Conservation (phyloP, 2,113 vertebrate species). For the Myotis brandtii region DNA sequence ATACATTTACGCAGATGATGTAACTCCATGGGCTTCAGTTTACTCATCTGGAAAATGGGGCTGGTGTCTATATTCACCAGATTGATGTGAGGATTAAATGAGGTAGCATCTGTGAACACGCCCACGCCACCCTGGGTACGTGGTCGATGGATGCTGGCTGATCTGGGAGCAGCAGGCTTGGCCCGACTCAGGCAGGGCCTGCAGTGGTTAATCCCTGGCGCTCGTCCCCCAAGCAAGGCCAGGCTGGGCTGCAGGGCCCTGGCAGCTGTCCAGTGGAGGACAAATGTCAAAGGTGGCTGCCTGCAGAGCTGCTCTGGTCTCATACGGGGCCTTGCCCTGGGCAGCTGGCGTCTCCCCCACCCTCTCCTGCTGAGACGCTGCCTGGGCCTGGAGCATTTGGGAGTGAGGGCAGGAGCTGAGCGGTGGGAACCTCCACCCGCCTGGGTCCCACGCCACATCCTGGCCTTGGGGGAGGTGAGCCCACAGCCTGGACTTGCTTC, state of each 20-base stretch:
- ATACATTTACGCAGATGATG: background rate
- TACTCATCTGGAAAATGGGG: background rate
- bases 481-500: constrained; percentile 56
- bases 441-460: constrained; percentile 79
- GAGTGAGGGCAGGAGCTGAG: constrained; percentile 40
- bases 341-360: constrained; percentile 23
- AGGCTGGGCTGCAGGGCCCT: background rate
- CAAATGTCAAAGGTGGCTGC: constrained; percentile 43
- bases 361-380: constrained; percentile 8
- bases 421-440: constrained; percentile 69
- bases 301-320: background rate
- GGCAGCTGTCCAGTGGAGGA: constrained; percentile 47
- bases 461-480: constrained; percentile 74
- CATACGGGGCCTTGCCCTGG: background rate
- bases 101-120: background rate
- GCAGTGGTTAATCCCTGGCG: background rate
- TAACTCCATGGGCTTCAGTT: background rate
- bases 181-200: background rate
- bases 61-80: background rate
- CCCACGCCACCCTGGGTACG: background rate
- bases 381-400: constrained; percentile 27
- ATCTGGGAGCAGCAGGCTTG: no score
- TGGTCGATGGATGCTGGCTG: background rate
- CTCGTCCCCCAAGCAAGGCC: background rate
- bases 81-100: background rate